A percentile compares a stretch with the other conserved stretches of the same genome.
Evolutionary conservation across 1,140 invertebrate species (phyloP).

Genomic region (Sarcophaga bullata): DNA sequence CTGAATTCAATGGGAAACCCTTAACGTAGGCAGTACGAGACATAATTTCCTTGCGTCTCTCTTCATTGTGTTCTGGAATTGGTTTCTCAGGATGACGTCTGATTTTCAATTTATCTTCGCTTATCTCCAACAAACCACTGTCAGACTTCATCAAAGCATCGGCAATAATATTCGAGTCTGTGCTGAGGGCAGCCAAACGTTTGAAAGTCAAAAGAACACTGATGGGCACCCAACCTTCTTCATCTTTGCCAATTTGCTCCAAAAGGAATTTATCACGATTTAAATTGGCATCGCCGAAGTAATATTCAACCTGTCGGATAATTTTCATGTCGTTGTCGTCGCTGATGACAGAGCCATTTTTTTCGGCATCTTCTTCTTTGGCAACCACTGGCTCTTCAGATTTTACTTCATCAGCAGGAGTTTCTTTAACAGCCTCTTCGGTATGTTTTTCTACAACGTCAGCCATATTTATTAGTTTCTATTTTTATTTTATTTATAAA

Average conservation of each 20-base stretch:
- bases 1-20: constrained; percentile 81
- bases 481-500: constrained; percentile 15
- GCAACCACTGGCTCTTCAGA: not conserved
- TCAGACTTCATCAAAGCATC: constrained; percentile 80
- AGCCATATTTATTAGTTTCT: constrained; percentile 50
- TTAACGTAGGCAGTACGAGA: constrained; percentile 87
- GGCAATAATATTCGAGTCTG: constrained; percentile 77
- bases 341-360: not conserved
- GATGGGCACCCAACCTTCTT: constrained; percentile 92
- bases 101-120: constrained; percentile 84
- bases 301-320: constrained; percentile 75
- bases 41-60: constrained; percentile 80
- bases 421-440: constrained; percentile 41
- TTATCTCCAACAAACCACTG: constrained; percentile 80
- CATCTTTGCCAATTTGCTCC: constrained; percentile 79
- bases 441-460: constrained; percentile 47
- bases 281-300: constrained; percentile 87
- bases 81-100: constrained; percentile 80
- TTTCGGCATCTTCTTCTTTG: constrained; percentile 42
- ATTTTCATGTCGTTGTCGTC: constrained; percentile 70
- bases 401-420: constrained; percentile 11
- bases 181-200: constrained; percentile 78
- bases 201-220: constrained; percentile 90
- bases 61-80: constrained; percentile 86
- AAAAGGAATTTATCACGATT: constrained; percentile 89